Evolutionary conservation across 2,888 invertebrate species (phyloP).

Genomic region (Lutraria lutraria): DNA sequence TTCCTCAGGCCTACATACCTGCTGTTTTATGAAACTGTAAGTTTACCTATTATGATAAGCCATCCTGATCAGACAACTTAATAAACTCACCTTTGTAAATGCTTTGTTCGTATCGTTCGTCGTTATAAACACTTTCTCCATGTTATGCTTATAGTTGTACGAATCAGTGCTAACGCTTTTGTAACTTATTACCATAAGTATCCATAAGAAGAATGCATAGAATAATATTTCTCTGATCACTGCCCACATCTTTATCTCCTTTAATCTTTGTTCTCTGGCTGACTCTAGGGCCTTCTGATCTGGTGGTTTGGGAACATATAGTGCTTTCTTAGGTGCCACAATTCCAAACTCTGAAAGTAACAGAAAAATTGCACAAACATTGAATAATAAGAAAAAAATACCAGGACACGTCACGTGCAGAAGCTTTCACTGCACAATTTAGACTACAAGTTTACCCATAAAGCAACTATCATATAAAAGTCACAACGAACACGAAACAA

Average conservation of each 20-base stretch:
- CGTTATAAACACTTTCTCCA: slow-evolving; percentile 83
- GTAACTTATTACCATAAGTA: slow-evolving; percentile 87
- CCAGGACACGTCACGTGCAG: no score
- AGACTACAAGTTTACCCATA: no score
- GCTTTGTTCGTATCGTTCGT: slow-evolving; percentile 75
- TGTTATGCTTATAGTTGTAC: slow-evolving; percentile 85
- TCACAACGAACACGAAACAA: no score
- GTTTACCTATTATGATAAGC: no score
- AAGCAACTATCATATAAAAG: no score
- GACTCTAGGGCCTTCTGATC: slow-evolving; percentile 84
- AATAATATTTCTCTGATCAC: slow-evolving; percentile 87
- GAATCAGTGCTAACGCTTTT: slow-evolving; percentile 86
- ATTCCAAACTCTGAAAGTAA: slow-evolving; percentile 72
- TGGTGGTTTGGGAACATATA: slow-evolving; percentile 85
- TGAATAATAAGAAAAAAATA: no score
- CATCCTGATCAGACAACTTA: neutral
- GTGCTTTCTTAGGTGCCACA: slow-evolving; percentile 79
- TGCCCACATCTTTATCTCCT: slow-evolving; percentile 87
- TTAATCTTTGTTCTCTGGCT: slow-evolving; percentile 85
- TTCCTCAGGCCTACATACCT: no score
- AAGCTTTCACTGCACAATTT: no score
- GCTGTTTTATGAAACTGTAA: no score
- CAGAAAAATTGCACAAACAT: no score
- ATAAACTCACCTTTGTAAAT: slow-evolving; percentile 53
- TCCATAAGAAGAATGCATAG: slow-evolving; percentile 87